Base-by-base conservation (phyloP, 2,113 vertebrate genomes). In the Trematocara macrostoma region DNA sequence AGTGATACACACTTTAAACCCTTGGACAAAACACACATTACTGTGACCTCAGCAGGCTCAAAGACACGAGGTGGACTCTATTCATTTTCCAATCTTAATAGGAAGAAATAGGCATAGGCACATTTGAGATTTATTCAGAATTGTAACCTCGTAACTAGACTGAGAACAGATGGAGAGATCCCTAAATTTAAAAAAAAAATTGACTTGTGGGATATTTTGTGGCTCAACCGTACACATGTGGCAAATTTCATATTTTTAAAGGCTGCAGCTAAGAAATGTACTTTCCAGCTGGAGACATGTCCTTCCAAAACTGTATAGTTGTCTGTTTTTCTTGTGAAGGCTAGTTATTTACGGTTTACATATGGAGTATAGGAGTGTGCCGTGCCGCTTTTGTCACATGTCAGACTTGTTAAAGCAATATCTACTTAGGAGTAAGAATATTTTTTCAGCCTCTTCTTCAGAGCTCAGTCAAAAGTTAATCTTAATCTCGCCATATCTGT, bases 101-200 rank as follows among this genome's bases (percentile, higher is more conserved):
- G 52, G 53, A 69, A 89, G 55, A 88, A 76, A 55, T 49, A 52
- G 59, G 55, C 81, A 82, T 20, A 23, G 81, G 71, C 38, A 79
- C 18, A 26, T 84, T 90, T 88, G 88, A 69, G 74, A 52, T 12
- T 6, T 51, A 38, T 82, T 84, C 20, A 92, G 78, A 90, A 74
- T 6, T 12, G 31, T 79, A 42, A 51, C 71, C 59, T 85, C 12
- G 14, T 93, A 92, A 93, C 81, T 87, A 87, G 85, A 90, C 92
- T 85, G 56, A 45, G 67, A 59, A 86, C 26, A 49, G 67, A 91
- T 88, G 47, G 26, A 86, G 76, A 83, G 64, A 79, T 85, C 81
- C 78, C 69, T 56, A 81, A 90, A 76, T 78, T 59, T 20, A 8
- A 12, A 18, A 78, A 51, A 82, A 51, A 84, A 78, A 80, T 6